Percentiles rank a stretch among this genome's conserved stretches.
phyloP scores from a whole-genome alignment of 2,888 invertebrate species.

The Callosobruchus maculatus region DNA sequence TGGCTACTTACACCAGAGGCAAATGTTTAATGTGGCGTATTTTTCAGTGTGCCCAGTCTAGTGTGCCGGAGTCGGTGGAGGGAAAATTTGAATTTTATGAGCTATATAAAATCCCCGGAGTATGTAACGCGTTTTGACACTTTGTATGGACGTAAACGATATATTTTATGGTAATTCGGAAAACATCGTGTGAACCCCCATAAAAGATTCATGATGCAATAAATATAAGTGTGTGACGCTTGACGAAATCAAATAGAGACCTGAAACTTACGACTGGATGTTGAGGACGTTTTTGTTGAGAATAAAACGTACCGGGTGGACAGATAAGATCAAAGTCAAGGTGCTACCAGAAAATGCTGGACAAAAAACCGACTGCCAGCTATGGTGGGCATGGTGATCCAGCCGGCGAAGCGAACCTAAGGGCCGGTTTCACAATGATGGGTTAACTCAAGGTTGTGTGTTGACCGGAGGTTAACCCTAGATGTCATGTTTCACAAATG shows the following conservation, averaged over 20 bases:
- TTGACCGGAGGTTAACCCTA: too few relatives aligned
- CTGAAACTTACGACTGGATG: not conserved
- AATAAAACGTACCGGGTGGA: too few relatives aligned
- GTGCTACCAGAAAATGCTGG: too few relatives aligned
- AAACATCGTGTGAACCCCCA: constrained; percentile 8
- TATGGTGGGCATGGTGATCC: too few relatives aligned
- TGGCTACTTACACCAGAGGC: not conserved
- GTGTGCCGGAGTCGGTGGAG: not conserved
- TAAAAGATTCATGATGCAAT: constrained; percentile 14
- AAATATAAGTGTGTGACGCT: constrained; percentile 6
- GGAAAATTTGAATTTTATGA: constrained; percentile 23
- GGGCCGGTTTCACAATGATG: too few relatives aligned
- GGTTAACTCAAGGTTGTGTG: too few relatives aligned
- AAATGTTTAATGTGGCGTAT: not conserved
- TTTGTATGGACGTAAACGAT: constrained; percentile 29
- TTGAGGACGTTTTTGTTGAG: not conserved
- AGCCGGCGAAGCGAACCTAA: too few relatives aligned
- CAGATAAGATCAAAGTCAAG: too few relatives aligned
- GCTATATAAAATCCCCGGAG: constrained; percentile 28
- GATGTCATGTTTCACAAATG: too few relatives aligned
- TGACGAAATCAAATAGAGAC: not conserved
- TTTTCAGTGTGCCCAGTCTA: not conserved
- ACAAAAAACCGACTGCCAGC: too few relatives aligned
- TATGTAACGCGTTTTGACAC: constrained; percentile 33
- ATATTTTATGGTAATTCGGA: constrained; percentile 23